Evolutionary conservation across 2,888 invertebrate species (phyloP), one percentile per base, ranked within the genome.

Genomic region (Melinopterus prodromus): DNA sequence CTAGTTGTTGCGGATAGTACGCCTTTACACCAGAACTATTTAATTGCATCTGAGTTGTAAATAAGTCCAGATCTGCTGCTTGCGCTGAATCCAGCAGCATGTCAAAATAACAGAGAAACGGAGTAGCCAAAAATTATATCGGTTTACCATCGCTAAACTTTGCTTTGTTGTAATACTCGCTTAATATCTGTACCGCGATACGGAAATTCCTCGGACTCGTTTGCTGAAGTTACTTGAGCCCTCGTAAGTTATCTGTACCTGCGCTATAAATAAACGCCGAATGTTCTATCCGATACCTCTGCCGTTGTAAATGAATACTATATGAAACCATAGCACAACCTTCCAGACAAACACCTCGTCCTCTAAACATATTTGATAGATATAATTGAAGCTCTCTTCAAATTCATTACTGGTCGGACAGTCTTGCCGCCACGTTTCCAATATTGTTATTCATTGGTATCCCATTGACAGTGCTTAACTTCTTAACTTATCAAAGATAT

Each of bases 31-130:
- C 84, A 71, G 86, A 83, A 36, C 90, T 90, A 85, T 89, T 89
- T 79, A 88, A 83, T 78, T 85, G 87, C 53, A 90, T 90, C 87
- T 89, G 88, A 76, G 83, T 86, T 16, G 89, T 86, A 80, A 89
- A 89, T 69, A 90, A 84, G 84, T 89, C 88, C 16, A 90, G 84
- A 84, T 90, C 90, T 16, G 86, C 86, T 76, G 87, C 86, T 53
- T 87, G 86, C 16, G 84, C 85, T 71, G 85, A 84, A 80, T 90
- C 89, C 16, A 91, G 83, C 7, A 91, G 82, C 85, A 89, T 86
- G 79, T 88, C 87, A 76, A 90, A 85, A 82, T 89, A 90, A 16
- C 86, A 83, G 14, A 89, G 71, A 75, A 90, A 83, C 6, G 90
- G 89, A 1, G 82, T 77, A 4, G 85, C 85, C 5, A 89, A 77